phyloP scores from a whole-genome alignment of 2,113 vertebrate genomes.

The Xenopus laevis region DNA sequence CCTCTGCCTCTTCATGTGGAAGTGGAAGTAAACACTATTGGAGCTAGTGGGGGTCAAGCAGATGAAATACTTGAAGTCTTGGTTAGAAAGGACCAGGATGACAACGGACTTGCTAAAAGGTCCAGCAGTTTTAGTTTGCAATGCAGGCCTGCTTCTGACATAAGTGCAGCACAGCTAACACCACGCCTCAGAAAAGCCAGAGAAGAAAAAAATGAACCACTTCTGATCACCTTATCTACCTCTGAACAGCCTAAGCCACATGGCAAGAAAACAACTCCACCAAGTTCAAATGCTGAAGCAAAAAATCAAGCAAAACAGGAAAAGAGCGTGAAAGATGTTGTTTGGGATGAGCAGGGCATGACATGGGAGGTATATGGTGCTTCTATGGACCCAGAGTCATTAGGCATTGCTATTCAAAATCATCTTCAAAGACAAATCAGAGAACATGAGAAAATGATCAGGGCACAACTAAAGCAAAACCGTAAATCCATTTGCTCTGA shows the following conservation, averaged over 20 bases:
- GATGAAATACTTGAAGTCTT: neutral
- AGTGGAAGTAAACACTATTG: conserved; percentile 25
- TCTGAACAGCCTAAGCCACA: conserved; percentile 51
- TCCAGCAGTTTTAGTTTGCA: conserved; percentile 49
- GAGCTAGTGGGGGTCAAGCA: fast-evolving
- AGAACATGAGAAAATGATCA: conserved; percentile 85
- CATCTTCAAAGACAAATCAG: conserved; percentile 94
- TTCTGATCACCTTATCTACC: conserved; percentile 45
- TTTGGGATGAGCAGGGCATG: conserved; percentile 98
- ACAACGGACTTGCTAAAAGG: conserved; percentile 1
- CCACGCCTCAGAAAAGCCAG: conserved; percentile 44
- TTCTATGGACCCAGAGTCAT: conserved; percentile 86
- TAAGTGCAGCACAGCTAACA: conserved; percentile 43
- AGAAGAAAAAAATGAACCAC: conserved; percentile 50
- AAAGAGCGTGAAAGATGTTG: conserved; percentile 82
- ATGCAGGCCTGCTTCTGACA: conserved; percentile 42
- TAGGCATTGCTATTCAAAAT: conserved; percentile 96
- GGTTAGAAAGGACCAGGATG: conserved; percentile 46
- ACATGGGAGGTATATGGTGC: conserved; percentile 98
- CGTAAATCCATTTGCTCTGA: conserved; percentile 84
- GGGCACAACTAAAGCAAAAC: conserved; percentile 65
- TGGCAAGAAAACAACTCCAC: conserved; percentile 55
- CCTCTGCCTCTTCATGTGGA: conserved; percentile 44
- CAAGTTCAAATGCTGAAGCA: conserved; percentile 50
- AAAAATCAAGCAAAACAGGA: conserved; percentile 66